These are phyloP conservation scores for Cerceris rybyensis DNA, from an alignment of 2,888 invertebrate species.

Conservation along the genomic window DNA sequence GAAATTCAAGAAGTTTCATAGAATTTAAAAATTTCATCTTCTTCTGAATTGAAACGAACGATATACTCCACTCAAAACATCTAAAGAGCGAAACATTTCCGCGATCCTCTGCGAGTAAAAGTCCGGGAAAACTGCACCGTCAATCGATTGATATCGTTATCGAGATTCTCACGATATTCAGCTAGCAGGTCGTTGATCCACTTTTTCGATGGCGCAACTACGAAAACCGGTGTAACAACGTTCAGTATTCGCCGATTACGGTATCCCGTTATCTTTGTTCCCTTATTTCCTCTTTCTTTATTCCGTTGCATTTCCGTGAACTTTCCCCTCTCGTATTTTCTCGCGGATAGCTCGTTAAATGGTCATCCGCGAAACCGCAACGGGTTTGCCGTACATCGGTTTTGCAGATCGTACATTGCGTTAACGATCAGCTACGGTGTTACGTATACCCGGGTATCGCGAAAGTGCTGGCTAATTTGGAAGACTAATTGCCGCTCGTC, in stretches of 20 bases:
- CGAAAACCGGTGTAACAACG: slow-evolving; percentile 25
- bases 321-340: background rate
- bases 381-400: slow-evolving; percentile 27
- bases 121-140: too few species aligned
- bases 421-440: slow-evolving; percentile 42
- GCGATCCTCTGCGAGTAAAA: too few species aligned
- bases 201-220: background rate
- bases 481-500: slow-evolving; percentile 3
- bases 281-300: slow-evolving; percentile 5
- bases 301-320: background rate
- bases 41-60: too few species aligned
- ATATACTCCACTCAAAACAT: too few species aligned
- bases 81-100: too few species aligned
- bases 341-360: slow-evolving; percentile 10
- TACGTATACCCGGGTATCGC: background rate
- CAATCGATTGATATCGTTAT: too few species aligned
- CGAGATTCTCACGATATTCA: too few species aligned
- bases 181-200: background rate
- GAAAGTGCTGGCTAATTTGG: background rate
- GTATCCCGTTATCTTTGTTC: slow-evolving; percentile 6
- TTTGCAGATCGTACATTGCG: slow-evolving; percentile 45
- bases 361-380: slow-evolving; percentile 45
- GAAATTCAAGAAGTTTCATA: too few species aligned
- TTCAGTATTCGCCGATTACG: slow-evolving; percentile 4
- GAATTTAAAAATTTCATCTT: too few species aligned